Evolutionary conservation across 64 coral and sea anemone species (phyloP), one percentile per base, ranked within the genome.

Genomic region (Pocillopora verrucosa): DNA sequence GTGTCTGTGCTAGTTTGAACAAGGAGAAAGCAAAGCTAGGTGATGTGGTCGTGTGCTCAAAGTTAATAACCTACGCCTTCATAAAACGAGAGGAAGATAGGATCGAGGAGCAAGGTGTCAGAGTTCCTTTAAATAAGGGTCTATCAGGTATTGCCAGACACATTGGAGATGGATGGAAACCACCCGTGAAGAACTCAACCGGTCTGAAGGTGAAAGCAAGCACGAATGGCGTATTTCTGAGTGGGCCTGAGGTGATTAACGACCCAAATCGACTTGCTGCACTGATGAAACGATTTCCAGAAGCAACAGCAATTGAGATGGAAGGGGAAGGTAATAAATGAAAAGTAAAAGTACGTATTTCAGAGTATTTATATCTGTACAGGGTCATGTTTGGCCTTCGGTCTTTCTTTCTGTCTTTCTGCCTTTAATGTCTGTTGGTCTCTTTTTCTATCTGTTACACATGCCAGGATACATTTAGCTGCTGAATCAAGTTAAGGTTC

Each of bases 301-400:
- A 64, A 11, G 86, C 72, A 76, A 56, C 76, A 58, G 86, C 86
- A 11, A 58, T 62, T 34, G 86, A 88, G 24, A 88, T 88, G 86
- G 86, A 88, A 77, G 86, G 86, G 17, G 72, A 88, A 88, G 86
- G 86, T 75, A 75, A 75, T 11, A 14, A 15, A 13, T 17, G 34
- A 64, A 12, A 10, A 38, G 1, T 34, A 12, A 22, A 36, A 38
- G 3, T 36, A 67, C 37, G 4, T 68, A 56, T 51, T 51, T 51
- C 3, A 51, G 41, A 51, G 3, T 51, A 51, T 51, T 51, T 7
- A 51, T 51, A 51, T 51, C 41, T 51, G 41, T 4, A 51, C 41
- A 3, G 41, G 41, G 41, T 51, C 41, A 0, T 51, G 41, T 51
- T 51, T 51, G 41, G 41, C 41, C 41, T 0, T 51, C 3, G 3